Conservation (phyloP, 2,797 vertebrate genomes). For the Pseudochromis fuscus region DNA sequence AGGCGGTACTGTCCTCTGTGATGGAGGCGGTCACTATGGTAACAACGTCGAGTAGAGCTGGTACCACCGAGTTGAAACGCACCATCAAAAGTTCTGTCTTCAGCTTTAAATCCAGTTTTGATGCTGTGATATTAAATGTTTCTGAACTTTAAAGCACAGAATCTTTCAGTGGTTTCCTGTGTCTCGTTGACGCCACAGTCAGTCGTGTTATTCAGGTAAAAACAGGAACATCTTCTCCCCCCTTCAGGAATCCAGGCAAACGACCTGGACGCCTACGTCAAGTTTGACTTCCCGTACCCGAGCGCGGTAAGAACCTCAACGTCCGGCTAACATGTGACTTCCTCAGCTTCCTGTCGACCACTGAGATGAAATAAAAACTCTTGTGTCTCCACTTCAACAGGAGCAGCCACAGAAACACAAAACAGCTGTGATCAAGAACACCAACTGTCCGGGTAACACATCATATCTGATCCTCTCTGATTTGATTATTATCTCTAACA, state of each 20-base stretch:
- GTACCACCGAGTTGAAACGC: no score
- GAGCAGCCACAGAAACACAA: conserved; percentile 96
- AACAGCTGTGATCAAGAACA: conserved; percentile 94
- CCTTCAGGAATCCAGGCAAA: conserved; percentile 89
- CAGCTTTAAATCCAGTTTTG: no score
- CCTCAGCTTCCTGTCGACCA: not conserved
- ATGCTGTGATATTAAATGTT: no score
- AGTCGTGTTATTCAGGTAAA: no score
- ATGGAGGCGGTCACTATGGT: no score
- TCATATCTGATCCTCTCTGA: accelerated
- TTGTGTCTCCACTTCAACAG: conserved; percentile 76
- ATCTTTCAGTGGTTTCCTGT: not conserved
- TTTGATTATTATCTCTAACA: no score
- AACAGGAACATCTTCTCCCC: not conserved
- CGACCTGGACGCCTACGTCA: conserved; percentile 92
- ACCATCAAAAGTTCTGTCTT: no score
- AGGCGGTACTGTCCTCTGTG: no score
- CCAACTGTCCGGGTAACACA: conserved; percentile 91
- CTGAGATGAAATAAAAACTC: not conserved
- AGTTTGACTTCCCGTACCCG: conserved; percentile 96
- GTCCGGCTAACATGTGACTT: no score
- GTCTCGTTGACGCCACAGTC: no score
- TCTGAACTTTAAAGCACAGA: no score
- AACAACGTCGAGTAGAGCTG: no score
- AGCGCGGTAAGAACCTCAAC: conserved; percentile 86